These are phyloP conservation scores for Talpa occidentalis DNA, from an alignment of 2,113 vertebrate species.

Conservation along the genomic window DNA sequence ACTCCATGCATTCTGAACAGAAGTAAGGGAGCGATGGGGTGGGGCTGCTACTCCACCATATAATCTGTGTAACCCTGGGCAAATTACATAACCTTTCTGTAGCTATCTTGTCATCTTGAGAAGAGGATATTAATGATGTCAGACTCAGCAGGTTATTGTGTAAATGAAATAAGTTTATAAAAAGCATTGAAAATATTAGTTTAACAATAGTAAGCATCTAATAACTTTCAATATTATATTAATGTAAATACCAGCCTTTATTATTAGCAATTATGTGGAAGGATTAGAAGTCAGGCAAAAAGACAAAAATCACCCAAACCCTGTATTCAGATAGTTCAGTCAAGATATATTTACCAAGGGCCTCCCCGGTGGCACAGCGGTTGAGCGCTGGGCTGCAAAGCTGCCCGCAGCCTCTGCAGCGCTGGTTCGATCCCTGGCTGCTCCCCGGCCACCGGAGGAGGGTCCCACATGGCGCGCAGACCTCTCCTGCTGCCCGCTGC, in stretches of 20 bases:
- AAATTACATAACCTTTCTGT: not conserved
- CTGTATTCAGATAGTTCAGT: not conserved
- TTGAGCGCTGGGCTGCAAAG: no score
- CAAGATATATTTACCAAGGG: not conserved
- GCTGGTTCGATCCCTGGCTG: no score
- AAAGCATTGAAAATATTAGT: not conserved
- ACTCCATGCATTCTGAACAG: not conserved
- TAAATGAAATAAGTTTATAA: constrained; percentile 11
- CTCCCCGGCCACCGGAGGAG: no score
- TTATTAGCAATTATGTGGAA: not conserved
- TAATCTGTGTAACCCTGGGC: not conserved
- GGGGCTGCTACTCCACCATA: not conserved
- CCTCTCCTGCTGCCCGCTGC: no score
- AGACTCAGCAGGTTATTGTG: not conserved
- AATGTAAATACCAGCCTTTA: not conserved
- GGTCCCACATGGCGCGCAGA: no score
- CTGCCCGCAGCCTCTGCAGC: no score
- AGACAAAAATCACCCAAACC: constrained; percentile 6
- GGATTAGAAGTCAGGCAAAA: not conserved
- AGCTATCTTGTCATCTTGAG: not conserved
- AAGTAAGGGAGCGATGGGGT: not conserved
- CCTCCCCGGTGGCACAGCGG: no score
- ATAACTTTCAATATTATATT: not conserved
- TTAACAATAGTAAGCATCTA: not conserved
- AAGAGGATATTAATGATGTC: not conserved